These are phyloP conservation scores for Proteles cristata DNA, from an alignment of 2,113 vertebrate genomes.

Conservation along the genomic window DNA sequence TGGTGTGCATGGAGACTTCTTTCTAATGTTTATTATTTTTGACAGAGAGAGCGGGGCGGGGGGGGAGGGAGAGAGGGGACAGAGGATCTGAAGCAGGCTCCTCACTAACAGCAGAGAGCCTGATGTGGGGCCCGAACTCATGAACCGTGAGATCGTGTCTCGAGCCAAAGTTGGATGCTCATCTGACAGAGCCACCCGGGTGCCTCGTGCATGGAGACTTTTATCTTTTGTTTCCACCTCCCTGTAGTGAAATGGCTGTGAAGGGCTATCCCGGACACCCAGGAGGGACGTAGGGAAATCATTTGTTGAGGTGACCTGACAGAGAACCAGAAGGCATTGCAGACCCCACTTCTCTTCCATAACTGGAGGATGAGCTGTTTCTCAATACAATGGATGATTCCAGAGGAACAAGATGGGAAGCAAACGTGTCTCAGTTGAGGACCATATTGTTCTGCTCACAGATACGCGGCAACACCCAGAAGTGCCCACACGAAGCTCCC, in stretches of 20 bases:
- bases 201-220: neutral
- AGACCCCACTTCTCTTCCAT: neutral
- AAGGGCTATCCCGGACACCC: neutral
- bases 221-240: neutral
- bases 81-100: too few species aligned
- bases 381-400: neutral
- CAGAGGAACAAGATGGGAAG: neutral
- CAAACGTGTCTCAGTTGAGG: neutral
- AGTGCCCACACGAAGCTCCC: fast-evolving
- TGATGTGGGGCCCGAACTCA: neutral
- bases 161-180: too few species aligned
- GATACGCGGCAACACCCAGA: neutral
- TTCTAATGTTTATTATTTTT: too few species aligned
- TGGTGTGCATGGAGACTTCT: fast-evolving
- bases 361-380: neutral
- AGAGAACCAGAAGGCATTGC: neutral
- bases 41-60: too few species aligned
- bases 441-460: neutral
- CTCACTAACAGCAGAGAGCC: too few species aligned
- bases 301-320: neutral
- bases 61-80: too few species aligned
- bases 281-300: neutral
- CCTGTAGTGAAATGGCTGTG: neutral
- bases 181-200: too few species aligned
- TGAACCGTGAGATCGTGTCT: too few species aligned